Base-by-base conservation (phyloP, 2,797 vertebrate genomes). In the Numenius phaeopus region DNA sequence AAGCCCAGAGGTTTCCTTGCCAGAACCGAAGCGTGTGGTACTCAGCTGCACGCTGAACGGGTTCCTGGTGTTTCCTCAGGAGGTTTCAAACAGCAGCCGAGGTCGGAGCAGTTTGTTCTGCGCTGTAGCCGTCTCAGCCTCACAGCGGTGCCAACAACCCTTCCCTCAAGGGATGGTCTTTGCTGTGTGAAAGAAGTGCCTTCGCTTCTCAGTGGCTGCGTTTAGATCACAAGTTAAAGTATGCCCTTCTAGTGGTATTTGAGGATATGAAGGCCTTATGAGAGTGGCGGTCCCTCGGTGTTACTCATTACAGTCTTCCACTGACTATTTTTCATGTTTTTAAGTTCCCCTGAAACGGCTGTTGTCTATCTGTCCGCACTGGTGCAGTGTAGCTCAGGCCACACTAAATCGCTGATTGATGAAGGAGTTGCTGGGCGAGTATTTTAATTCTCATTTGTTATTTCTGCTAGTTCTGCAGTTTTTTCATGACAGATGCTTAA, bases 121-220 rank as follows among this genome's bases (percentile, higher is more conserved):
- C 2, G 0, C 14, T 42, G 64, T 24, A 20, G 76, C 1, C 0
- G 6, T 34, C 50, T 55, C 50, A 34, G 1, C 40, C 34, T 44
- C 54, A n/a, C 4, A 23, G 69, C 0, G 1, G 13, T 22, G 29
- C 29, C 37, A 52, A 7, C 17, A 13, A 11, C 34, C 57, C 39
- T 72, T 83, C 37, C 32, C 22, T 37, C 15, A 27, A 3, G 12
- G 32, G 24, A 9, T 50, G 10, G 18, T 37, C n/a, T 81, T 47
- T 58, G 19, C 37, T 39, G 62, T 40, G 46, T 57, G 37, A 65
- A 89, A 44, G 55, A 62, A 32, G 22, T 24, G 44, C 21, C 18
- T 59, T 67, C 27, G n/a, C 52, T 54, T 71, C 20, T 52, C n/a
- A 7, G 22, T 55, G n/a, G 11, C 52, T 83, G 46, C 10, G 10